Conservation (phyloP, 2,888 invertebrate species). For the Lepetodrilus schrolli region DNA sequence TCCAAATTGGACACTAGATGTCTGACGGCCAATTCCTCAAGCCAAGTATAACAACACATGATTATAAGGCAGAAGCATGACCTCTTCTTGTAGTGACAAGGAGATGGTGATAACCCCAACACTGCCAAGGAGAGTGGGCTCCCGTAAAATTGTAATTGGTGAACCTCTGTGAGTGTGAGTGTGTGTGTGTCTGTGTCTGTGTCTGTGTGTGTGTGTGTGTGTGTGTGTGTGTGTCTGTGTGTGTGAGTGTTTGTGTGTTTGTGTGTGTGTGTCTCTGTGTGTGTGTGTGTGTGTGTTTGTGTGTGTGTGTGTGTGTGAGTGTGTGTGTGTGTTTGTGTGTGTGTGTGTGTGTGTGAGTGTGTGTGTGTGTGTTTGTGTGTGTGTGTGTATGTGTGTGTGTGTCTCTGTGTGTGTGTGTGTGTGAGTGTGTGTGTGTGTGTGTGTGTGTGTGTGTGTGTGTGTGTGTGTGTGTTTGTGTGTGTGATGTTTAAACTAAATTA, state of each 20-base stretch:
- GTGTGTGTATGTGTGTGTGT: background rate
- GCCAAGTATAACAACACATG: no score
- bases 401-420: background rate
- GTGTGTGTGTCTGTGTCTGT: background rate
- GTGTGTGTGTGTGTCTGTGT: background rate
- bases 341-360: conserved; percentile 19
- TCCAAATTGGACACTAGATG: no score
- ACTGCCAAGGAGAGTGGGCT: no score
- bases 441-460: background rate
- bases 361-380: background rate
- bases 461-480: conserved; percentile 9
- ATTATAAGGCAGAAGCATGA: no score
- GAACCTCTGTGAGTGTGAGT: background rate
- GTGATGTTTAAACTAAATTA: no score
- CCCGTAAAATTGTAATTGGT: no score
- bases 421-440: conserved; percentile 14
- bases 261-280: background rate
- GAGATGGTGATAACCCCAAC: no score
- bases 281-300: background rate
- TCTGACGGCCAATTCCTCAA: no score
- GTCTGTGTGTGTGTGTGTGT: background rate
- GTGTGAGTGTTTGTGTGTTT: background rate
- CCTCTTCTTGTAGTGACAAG: no score
- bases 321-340: background rate
- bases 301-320: background rate